Evolutionary conservation across 2,888 invertebrate genomes (phyloP).

Genomic region (Melieria crassipennis): DNA sequence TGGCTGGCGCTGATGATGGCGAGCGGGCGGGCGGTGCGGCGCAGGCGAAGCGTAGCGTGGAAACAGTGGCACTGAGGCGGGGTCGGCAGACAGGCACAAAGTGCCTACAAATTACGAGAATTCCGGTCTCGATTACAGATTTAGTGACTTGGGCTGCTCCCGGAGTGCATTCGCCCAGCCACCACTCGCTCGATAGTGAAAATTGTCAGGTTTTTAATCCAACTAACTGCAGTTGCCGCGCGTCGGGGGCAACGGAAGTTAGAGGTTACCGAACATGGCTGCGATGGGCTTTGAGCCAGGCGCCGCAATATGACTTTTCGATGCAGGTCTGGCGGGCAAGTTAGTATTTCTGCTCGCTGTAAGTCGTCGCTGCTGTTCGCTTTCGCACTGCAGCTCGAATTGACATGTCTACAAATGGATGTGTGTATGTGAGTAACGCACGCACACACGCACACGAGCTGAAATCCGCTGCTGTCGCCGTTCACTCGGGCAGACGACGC

Average conservation of each 20-base stretch:
- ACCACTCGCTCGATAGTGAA: conserved; percentile 36
- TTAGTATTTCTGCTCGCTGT: not conserved
- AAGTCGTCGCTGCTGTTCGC: too few relatives aligned
- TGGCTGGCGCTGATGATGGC: too few relatives aligned
- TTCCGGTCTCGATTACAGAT: conserved; percentile 42
- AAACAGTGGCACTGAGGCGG: too few relatives aligned
- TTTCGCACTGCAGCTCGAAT: too few relatives aligned
- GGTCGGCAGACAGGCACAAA: conserved; percentile 30
- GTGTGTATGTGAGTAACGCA: not conserved
- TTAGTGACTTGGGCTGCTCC: conserved; percentile 17
- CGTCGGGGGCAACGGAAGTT: not conserved
- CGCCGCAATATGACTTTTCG: conserved; percentile 13
- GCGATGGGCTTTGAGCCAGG: not conserved
- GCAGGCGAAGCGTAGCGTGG: too few relatives aligned
- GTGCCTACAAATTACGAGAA: conserved; percentile 46
- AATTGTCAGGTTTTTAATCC: conserved; percentile 37
- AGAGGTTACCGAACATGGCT: not conserved
- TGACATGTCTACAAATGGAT: not conserved
- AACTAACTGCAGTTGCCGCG: not conserved
- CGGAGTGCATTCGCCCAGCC: not conserved
- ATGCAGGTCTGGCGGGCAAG: not conserved
- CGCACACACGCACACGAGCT: not conserved
- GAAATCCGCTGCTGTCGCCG: not conserved
- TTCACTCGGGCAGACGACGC: not conserved
- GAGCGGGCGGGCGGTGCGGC: too few relatives aligned